Evolutionary conservation across 2,888 invertebrate species (phyloP), one percentile per base, ranked within the genome.

Genomic region (Cephus spinipes): DNA sequence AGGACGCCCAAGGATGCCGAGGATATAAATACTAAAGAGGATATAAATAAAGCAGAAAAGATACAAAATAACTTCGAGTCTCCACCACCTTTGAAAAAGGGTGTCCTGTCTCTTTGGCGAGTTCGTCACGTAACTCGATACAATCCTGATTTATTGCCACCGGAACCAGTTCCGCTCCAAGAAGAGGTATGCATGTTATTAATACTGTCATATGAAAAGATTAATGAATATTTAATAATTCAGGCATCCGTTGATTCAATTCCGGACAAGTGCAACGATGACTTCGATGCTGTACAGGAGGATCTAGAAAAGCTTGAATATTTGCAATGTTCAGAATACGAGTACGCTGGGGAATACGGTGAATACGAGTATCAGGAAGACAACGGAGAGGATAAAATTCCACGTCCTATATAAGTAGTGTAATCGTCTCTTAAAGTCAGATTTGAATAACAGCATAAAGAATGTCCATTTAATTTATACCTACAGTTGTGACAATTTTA

Each of bases 71-170:
- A 55, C 4, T 9, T 55, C 9, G 55, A 55, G 23, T 71, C 12
- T 31, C 6, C 71, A 2, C 31, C 31, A 34, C 80, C 82, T 6
- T 74, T 85, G 12, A 83, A 82, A 80, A 84, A 79, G 36, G 88
- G 86, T 11, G 77, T 91, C 31, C 91, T 94, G 80, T 93, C 94
- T 74, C 93, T 93, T 23, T 97, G 96, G 96, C 93, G 95, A 6
- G 95, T 95, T 0, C 94, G 95, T 81, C 94, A 94, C 83, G 93
- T 96, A 36, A 94, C 95, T 0, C 92, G 93, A 0, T 96, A 95
- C 88, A 94, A 95, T 91, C 93, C 94, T 3, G 94, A 96, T 74
- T 92, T 95, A 81, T 89, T 96, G 76, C 96, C 96, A 0, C 94
- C 94, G 0, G 95, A 95, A 84, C 94, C 96, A 0, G 92, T 94